phyloP scores from a whole-genome alignment of 2,888 invertebrate species.

The Bimastos eiseni region DNA sequence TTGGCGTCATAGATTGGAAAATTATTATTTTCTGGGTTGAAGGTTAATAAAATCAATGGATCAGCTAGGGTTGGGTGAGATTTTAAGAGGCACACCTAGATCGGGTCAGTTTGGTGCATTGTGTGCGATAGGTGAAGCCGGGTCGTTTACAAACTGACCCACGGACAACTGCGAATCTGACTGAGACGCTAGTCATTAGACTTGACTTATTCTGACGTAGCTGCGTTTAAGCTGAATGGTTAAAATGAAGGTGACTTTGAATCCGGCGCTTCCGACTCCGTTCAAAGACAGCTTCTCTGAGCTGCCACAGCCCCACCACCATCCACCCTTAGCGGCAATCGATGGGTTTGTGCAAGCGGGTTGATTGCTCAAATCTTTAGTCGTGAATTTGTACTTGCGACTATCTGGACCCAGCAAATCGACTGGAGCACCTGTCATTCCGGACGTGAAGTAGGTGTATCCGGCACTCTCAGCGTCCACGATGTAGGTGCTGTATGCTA shows the following conservation, averaged over 20 bases:
- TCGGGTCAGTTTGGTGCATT: no score
- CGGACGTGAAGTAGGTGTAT: neutral
- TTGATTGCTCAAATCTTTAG: slow-evolving; percentile 2
- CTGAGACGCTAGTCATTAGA: neutral
- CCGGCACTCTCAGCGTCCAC: neutral
- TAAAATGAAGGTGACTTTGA: neutral
- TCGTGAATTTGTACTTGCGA: neutral
- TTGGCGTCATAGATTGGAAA: no score
- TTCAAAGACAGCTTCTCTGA: neutral
- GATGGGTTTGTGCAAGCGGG: neutral
- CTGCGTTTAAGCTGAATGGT: neutral
- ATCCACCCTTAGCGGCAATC: neutral
- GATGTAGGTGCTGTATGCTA: neutral
- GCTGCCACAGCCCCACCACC: neutral
- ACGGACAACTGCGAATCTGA: neutral
- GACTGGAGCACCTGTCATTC: neutral
- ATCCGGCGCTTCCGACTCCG: neutral
- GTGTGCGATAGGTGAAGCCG: no score
- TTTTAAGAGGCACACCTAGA: no score
- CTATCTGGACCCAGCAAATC: neutral
- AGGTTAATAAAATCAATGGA: no score
- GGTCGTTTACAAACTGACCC: no score
- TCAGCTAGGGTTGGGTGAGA: no score
- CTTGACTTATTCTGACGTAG: neutral
- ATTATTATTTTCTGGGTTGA: no score